These are phyloP conservation scores for Tragelaphus imberbis DNA, from an alignment of 2,113 vertebrate species.

Conservation along the genomic window DNA sequence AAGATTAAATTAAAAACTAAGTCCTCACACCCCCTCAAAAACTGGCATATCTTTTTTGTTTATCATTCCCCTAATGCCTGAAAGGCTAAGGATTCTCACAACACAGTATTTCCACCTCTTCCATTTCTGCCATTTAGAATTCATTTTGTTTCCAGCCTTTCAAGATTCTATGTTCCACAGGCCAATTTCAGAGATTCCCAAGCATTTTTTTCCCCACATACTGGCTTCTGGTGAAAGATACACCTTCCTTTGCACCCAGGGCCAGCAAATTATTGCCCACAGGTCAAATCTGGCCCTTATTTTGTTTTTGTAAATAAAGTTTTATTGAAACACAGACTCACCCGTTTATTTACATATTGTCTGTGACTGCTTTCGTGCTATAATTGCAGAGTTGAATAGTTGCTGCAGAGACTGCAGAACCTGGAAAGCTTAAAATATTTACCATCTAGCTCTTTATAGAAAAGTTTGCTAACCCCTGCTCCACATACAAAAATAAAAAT, in stretches of 20 bases:
- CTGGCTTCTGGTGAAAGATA: not conserved
- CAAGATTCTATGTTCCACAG: not conserved
- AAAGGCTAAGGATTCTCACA: not conserved
- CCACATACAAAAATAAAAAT: not conserved
- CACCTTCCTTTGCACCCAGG: not conserved
- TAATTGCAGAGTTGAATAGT: not conserved
- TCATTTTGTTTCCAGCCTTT: not conserved
- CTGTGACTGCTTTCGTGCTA: not conserved
- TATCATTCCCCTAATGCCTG: not conserved
- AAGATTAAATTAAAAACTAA: not conserved
- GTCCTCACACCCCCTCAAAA: not conserved
- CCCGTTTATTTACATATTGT: not conserved
- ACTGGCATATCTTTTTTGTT: not conserved
- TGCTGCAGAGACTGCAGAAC: not conserved
- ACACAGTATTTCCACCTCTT: not conserved
- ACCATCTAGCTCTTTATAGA: not conserved
- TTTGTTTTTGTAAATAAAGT: conserved; percentile 40
- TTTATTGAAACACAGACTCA: not conserved
- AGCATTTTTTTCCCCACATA: not conserved
- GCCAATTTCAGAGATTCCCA: not conserved
- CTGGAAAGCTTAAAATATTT: not conserved
- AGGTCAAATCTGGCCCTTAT: not conserved
- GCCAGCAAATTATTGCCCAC: not conserved
- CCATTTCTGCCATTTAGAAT: not conserved
- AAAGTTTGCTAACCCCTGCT: not conserved